These are phyloP conservation scores for Drosophila paramelanica DNA, from an alignment of 2,888 invertebrate genomes.

Conservation along the genomic window DNA sequence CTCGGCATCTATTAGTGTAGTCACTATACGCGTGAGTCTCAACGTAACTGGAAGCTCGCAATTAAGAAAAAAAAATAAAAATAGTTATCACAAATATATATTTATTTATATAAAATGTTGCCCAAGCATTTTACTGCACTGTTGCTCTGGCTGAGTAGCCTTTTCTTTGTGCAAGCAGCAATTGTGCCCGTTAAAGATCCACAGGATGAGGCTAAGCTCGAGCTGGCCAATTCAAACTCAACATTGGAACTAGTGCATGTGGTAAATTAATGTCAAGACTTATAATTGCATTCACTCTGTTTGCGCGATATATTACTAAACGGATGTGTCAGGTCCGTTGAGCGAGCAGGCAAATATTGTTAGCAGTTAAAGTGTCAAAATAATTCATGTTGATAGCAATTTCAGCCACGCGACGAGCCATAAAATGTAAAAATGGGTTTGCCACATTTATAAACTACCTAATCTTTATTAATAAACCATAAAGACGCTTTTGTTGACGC, in stretches of 20 bases:
- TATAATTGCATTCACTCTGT: constrained; percentile 5
- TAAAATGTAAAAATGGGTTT: constrained; percentile 30
- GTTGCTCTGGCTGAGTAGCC: constrained; percentile 7
- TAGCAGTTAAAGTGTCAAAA: neutral
- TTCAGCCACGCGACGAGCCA: constrained; percentile 30
- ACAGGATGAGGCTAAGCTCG: neutral
- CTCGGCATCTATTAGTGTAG: constrained; percentile 45
- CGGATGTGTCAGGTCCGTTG: neutral
- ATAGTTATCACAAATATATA: neutral
- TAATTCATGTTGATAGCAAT: constrained; percentile 4
- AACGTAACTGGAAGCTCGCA: constrained; percentile 32
- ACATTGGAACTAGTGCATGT: constrained; percentile 77
- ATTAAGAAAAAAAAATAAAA: neutral
- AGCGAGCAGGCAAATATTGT: neutral
- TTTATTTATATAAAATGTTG: constrained; percentile 20
- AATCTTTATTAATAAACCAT: constrained; percentile 23
- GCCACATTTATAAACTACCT: constrained; percentile 10
- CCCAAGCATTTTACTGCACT: constrained; percentile 11
- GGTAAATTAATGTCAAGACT: constrained; percentile 51
- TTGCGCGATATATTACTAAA: neutral
- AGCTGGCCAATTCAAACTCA: constrained; percentile 24
- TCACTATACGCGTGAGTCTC: constrained; percentile 56
- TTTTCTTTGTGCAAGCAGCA: constrained; percentile 15
- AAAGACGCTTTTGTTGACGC: neutral
- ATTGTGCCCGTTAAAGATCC: constrained; percentile 24